Conservation (phyloP, 2,888 invertebrate species). For the Pherbina coryleti region DNA sequence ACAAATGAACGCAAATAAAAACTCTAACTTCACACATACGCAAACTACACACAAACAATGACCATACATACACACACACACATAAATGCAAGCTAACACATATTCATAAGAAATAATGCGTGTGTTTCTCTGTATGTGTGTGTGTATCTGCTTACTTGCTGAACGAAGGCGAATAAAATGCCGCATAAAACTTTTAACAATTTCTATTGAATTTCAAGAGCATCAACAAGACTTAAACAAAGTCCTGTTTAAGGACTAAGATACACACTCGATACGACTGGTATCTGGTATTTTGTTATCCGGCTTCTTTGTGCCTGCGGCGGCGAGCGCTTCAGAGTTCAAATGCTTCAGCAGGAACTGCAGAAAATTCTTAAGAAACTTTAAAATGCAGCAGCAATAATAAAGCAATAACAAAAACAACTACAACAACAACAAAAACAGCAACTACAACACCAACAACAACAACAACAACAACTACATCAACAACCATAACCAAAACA, state of each 20-base stretch:
- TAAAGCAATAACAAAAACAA: not conserved
- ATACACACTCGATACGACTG: not conserved
- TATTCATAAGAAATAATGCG: not conserved
- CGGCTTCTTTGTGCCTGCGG: not conserved
- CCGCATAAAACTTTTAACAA: slow-evolving; percentile 28
- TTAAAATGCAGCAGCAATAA: not conserved
- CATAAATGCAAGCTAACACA: not conserved
- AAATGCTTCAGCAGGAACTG: not conserved
- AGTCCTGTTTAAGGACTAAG: not conserved
- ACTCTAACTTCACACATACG: too few relatives aligned
- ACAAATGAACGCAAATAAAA: too few relatives aligned
- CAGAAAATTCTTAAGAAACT: slow-evolving; percentile 11
- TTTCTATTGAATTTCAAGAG: slow-evolving; percentile 37
- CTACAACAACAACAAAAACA: not conserved
- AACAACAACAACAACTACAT: not conserved
- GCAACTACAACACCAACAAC: not conserved
- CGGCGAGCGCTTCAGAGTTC: not conserved
- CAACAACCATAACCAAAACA: not conserved
- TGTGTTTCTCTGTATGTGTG: too few relatives aligned
- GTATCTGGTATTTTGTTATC: not conserved
- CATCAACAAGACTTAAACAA: slow-evolving; percentile 5
- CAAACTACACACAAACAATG: not conserved
- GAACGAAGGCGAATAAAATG: not conserved
- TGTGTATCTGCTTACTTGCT: not conserved
- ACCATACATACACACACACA: not conserved